phyloP scores from a whole-genome alignment of 53 echinoderm and acorn worm genomes.

The Antedon mediterranea region DNA sequence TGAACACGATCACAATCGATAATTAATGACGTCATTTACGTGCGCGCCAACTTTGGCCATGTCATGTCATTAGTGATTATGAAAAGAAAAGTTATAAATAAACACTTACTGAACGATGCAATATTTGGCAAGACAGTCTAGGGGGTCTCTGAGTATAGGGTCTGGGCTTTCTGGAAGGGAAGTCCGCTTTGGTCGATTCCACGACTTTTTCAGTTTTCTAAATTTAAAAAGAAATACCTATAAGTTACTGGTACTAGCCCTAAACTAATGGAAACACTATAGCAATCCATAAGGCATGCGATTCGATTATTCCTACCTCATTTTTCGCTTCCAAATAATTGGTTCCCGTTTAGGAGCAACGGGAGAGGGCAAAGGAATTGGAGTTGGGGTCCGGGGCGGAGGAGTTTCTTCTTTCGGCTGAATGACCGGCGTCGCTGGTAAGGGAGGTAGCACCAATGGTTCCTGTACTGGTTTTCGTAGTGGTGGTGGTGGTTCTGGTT shows the following conservation, averaged over 20 bases:
- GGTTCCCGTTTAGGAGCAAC: constrained; percentile 29
- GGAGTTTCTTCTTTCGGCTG: constrained; percentile 16
- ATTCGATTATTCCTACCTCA: constrained; percentile 1
- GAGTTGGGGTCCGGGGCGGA: constrained; percentile 1
- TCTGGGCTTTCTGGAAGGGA: constrained; percentile 25
- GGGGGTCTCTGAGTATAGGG: constrained; percentile 24
- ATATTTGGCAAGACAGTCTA: constrained; percentile 88
- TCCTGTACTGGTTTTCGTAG: constrained; percentile 22
- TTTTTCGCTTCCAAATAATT: constrained; percentile 54
- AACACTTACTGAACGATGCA: constrained; percentile 82
- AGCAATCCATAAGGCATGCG: too few species aligned
- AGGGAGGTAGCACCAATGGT: neutral
- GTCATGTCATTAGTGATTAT: neutral
- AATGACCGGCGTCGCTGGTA: constrained; percentile 6
- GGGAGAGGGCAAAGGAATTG: constrained; percentile 11
- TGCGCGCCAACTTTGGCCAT: too few species aligned
- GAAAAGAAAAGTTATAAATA: neutral
- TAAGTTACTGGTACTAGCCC: too few species aligned
- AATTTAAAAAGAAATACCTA: neutral
- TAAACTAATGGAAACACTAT: too few species aligned
- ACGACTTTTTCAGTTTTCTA: constrained; percentile 63
- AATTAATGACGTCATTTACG: too few species aligned
- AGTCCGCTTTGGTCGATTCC: constrained; percentile 10
- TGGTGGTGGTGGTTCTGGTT: constrained; percentile 23
- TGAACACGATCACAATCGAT: too few species aligned